These are phyloP conservation scores for Pungitius pungitius DNA, from an alignment of 2,113 vertebrate genomes.

Conservation along the genomic window DNA sequence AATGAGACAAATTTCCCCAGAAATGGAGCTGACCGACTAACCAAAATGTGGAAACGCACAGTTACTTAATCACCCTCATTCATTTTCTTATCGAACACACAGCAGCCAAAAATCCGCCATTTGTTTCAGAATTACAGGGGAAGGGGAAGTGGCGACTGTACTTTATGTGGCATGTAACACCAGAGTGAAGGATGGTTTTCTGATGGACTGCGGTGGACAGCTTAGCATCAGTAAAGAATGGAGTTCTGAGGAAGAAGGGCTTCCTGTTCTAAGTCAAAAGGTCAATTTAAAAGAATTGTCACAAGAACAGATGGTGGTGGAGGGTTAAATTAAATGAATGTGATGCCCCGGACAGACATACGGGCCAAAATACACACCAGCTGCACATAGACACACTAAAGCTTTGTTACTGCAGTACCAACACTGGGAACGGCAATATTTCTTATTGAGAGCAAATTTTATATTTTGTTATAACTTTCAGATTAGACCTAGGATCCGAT, in stretches of 20 bases:
- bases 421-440: background rate
- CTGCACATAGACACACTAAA: background rate
- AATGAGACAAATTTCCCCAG: slow-evolving; percentile 31
- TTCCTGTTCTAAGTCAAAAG: slow-evolving; percentile 32
- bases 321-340: background rate
- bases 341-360: background rate
- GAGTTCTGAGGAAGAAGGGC: background rate
- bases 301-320: slow-evolving; percentile 24
- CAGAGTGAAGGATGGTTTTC: background rate
- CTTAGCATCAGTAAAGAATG: background rate
- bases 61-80: slow-evolving; percentile 61
- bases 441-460: background rate
- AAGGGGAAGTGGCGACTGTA: slow-evolving; percentile 42
- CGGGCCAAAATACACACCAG: background rate
- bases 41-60: slow-evolving; percentile 16
- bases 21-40: slow-evolving; percentile 15
- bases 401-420: background rate
- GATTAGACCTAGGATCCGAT: background rate
- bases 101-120: slow-evolving; percentile 32
- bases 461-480: background rate
- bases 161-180: slow-evolving; percentile 1
- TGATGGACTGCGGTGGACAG: slow-evolving; percentile 17
- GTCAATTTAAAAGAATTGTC: background rate
- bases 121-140: slow-evolving; percentile 31
- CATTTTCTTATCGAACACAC: slow-evolving; percentile 48